Conservation (phyloP, 2,797 vertebrate genomes). For the Potorous gilbertii region DNA sequence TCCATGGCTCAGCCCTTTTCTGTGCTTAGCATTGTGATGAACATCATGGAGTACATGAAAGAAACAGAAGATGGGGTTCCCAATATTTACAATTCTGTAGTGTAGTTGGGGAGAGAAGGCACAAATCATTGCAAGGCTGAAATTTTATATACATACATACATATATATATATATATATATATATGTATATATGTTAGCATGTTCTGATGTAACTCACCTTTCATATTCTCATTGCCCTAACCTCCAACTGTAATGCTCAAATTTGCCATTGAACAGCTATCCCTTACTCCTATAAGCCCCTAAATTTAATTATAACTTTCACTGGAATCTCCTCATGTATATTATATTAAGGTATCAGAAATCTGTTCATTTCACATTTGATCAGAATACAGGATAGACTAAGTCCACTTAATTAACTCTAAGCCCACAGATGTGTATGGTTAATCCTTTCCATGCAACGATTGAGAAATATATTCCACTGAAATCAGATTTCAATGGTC, state of each 20-base stretch:
- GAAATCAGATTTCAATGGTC: not conserved
- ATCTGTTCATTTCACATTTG: not conserved
- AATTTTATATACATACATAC: not conserved
- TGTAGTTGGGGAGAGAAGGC: not conserved
- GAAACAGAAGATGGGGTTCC: not conserved
- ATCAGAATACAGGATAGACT: not conserved
- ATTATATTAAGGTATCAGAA: not conserved
- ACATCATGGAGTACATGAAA: not conserved
- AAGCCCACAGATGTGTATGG: not conserved
- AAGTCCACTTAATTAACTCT: not conserved
- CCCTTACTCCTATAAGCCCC: not conserved
- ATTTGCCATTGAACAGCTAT: not conserved
- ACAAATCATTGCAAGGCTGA: not conserved
- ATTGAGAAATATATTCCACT: not conserved
- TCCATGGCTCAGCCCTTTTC: not conserved
- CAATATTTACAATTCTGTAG: not conserved
- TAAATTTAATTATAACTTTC: not conserved
- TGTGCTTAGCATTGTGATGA: not conserved
- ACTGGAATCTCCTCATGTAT: not conserved
- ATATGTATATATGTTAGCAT: not conserved
- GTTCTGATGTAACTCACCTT: not conserved
- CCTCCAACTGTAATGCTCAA: not conserved
- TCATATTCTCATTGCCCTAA: not conserved
- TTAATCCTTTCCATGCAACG: not conserved
- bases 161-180: too few species aligned